phyloP scores from a whole-genome alignment of 2,113 vertebrate species.

The Pangasianodon hypophthalmus region DNA sequence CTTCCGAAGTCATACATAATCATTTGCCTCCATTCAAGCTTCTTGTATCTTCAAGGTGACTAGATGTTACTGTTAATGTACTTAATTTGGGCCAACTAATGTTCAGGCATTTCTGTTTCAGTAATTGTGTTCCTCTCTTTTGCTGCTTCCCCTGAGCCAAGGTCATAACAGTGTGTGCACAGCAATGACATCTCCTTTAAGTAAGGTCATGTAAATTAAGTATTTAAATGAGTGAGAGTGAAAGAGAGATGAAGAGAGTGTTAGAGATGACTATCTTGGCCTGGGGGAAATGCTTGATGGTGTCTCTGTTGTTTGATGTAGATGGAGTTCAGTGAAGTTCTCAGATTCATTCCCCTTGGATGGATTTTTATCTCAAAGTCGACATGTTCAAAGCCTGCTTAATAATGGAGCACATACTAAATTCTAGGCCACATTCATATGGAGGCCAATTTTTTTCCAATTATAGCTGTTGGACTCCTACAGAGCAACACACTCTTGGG shows the following conservation, averaged over 20 bases:
- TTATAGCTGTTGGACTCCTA: slow-evolving; percentile 41
- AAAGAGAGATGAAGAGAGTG: slow-evolving; percentile 17
- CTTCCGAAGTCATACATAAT: neutral
- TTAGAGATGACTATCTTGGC: slow-evolving; percentile 35
- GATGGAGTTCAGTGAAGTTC: slow-evolving; percentile 45
- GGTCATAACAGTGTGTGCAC: slow-evolving; percentile 11
- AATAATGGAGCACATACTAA: slow-evolving; percentile 51
- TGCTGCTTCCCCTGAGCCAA: neutral
- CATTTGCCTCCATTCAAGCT: neutral
- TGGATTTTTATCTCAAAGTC: slow-evolving; percentile 51
- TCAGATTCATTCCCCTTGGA: slow-evolving; percentile 48
- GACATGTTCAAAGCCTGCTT: slow-evolving; percentile 49
- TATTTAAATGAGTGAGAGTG: slow-evolving; percentile 37
- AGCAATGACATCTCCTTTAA: slow-evolving; percentile 38
- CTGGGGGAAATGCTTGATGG: slow-evolving; percentile 49
- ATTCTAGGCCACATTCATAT: slow-evolving; percentile 34
- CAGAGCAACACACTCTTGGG: slow-evolving; percentile 28
- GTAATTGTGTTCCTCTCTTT: neutral
- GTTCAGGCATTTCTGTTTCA: neutral
- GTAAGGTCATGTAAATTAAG: slow-evolving; percentile 53
- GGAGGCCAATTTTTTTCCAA: slow-evolving; percentile 39
- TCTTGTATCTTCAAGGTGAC: neutral
- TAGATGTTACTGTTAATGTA: neutral
- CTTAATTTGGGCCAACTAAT: neutral
- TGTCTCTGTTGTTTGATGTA: slow-evolving; percentile 44